phyloP scores from a whole-genome alignment of 2,888 invertebrate species.

The Phania funesta region DNA sequence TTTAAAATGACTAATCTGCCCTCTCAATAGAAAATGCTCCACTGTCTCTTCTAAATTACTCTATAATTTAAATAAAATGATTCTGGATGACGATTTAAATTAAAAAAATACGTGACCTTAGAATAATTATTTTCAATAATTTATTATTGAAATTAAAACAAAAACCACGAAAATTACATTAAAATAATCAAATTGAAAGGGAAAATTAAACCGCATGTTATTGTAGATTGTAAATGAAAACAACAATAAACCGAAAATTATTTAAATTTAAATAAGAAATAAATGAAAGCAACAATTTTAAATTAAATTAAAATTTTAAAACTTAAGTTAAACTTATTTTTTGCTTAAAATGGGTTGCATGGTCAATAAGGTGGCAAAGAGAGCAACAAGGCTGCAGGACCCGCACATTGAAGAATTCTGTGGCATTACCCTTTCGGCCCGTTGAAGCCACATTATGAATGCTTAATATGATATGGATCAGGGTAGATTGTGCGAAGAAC shows the following conservation, averaged over 20 bases:
- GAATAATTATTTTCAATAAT: slow-evolving; percentile 17
- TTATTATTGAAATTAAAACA: not conserved
- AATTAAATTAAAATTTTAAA: too few species aligned
- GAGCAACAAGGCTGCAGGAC: too few species aligned
- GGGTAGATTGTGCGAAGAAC: too few species aligned
- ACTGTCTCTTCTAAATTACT: slow-evolving; percentile 19
- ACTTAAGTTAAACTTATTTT: too few species aligned
- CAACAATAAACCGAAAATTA: not conserved
- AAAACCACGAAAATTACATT: slow-evolving; percentile 4
- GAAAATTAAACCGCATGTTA: slow-evolving; percentile 1
- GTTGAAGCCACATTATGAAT: too few species aligned
- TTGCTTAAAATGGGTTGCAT: too few species aligned
- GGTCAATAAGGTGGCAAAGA: too few species aligned
- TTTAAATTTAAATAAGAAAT: slow-evolving; percentile 25
- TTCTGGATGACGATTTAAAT: slow-evolving; percentile 9
- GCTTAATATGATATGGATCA: too few species aligned
- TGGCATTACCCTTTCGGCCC: too few species aligned
- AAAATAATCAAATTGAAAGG: slow-evolving; percentile 10
- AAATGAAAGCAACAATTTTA: not conserved
- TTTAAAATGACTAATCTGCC: not conserved
- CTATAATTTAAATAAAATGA: slow-evolving; percentile 43
- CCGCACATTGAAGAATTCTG: too few species aligned
- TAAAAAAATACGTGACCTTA: slow-evolving; percentile 36
- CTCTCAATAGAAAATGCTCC: not conserved
- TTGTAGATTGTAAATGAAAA: not conserved